Base-by-base conservation (phyloP, 1,140 invertebrate species). In the Drosophila fuyamai region DNA sequence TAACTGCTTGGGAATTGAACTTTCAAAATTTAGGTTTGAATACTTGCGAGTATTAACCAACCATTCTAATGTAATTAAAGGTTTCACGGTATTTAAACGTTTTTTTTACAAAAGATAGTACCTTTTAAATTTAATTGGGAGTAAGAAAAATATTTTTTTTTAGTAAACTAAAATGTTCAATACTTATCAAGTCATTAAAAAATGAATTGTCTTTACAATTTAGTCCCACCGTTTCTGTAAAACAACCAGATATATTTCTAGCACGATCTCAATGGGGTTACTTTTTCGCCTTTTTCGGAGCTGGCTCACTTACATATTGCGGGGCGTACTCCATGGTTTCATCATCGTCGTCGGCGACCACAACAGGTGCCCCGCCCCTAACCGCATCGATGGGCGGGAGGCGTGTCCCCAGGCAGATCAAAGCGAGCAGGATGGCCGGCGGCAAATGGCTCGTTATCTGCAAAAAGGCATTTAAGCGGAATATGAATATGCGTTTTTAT, bases 291-390 rank as follows among this genome's bases (percentile, higher is more conserved):
- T 51, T 7, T 41, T 65, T 32, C 18, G 48, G n/a, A 14, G 2
- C 3, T 23, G 9, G 18, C 35, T 41, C 54, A 90, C 86, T 90
- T 90, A 90, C 86, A 68, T 68, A 90, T 86, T 90, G 66, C 54
- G 86, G 86, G 35, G 86, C 88, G 73, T 91, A 91, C 72, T 91
- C 82, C 74, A 90, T 90, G 67, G 75, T 90, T 88, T 74, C 86
- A 38, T 81, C 82, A 80, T 90, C 82, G 9, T 79, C 79, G n/a
- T 86, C 82, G 41, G 65, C 73, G 5, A 86, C 76, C 59, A 73
- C 79, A 13, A 90, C 82, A 60, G 82, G 70, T 54, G 79, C 65
- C 13, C 73, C 73, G 46, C 76, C 70, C 18, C 79, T 23, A 18
- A 79, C 48, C 8, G 51, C 84, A 55, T 50, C 44, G 38, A 53